A percentile compares a stretch with the other conserved stretches of the same genome.
Conservation (phyloP, 2,888 invertebrate species). For the Aspidiotus destructor region DNA sequence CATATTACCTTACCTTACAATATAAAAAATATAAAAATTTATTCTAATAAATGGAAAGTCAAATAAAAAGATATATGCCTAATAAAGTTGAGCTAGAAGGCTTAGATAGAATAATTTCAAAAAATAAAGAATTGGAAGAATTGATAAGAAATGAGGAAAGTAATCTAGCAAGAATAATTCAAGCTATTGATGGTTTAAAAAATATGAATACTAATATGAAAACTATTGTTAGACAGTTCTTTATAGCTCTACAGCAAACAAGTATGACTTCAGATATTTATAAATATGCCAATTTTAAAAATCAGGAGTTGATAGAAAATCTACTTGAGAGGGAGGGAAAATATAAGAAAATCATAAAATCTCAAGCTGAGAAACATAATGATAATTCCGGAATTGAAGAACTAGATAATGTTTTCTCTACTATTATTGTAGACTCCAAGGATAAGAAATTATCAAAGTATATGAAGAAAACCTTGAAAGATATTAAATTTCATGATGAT, state of each 20-base stretch:
- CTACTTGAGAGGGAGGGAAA: slow-evolving; percentile 8
- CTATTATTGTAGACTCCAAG: slow-evolving; percentile 23
- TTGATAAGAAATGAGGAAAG: too few species aligned
- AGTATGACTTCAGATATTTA: too few species aligned
- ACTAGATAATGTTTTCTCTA: slow-evolving; percentile 26
- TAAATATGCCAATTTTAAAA: slow-evolving; percentile 11
- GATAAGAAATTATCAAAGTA: slow-evolving; percentile 26
- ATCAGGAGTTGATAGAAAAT: slow-evolving; percentile 6
- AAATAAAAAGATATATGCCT: too few species aligned
- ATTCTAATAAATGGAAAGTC: too few species aligned
- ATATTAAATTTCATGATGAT: slow-evolving; percentile 28
- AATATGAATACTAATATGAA: too few species aligned
- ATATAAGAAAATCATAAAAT: slow-evolving; percentile 15
- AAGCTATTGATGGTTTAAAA: too few species aligned
- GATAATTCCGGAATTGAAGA: slow-evolving; percentile 28
- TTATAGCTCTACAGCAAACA: too few species aligned
- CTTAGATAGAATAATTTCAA: too few species aligned
- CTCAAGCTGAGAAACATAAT: slow-evolving; percentile 20
- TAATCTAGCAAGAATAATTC: too few species aligned
- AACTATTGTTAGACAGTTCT: too few species aligned
- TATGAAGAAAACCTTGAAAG: slow-evolving; percentile 23
- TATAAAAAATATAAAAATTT: slow-evolving; percentile 15
- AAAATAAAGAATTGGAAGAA: too few species aligned
- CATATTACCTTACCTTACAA: slow-evolving; percentile 21
- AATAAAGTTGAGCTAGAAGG: too few species aligned